Evolutionary conservation across 2,113 vertebrate species (phyloP), one percentile per base, ranked within the genome.

Genomic region (Struthidea cinerea): DNA sequence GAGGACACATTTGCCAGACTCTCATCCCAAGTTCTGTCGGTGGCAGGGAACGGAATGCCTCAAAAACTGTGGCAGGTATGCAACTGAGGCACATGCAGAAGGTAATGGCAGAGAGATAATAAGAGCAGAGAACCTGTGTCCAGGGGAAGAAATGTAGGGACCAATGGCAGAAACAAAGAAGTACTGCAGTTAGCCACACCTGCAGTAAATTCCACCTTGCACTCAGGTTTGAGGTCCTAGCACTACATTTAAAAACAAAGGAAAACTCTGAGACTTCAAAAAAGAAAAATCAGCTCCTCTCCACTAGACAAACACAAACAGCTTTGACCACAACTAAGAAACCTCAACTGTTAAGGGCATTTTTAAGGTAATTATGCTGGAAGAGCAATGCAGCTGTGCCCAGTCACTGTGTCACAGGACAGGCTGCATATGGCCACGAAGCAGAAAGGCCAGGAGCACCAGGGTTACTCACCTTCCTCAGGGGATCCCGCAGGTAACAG

Each of bases 401-500:
- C 16, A 21, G 27, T 42, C 32, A 22, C 26, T 37, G 21, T 15
- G 16, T 35, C 10, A 68, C 64, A 74, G 37, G 41, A 63, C 16
- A 59, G 85, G 39, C 61, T 76, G 75, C 30, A 6, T 8, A 6
- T 8, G 53, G 41, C 39, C 52, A 30, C 0, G 1, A 28, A 13
- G 56, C 52, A 57, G n/a, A 22, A n/a, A 41, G 39, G 44, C 18
- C 71, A 83, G 70, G 46, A 90, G 56, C 69, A 73, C 5, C 47
- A 47, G 56, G 30, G 86, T 21, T 23, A 65, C 97, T 94, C 96
- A 99, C 99, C 98, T 99, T 99, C 97, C 99, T 98, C 71, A 99
- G 95, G 4, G 99, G 98, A 95, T 99, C 99, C 84, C 96, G 98
- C 94, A 99, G 97, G 97, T 99, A 99, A 95, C 99, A 99, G 97